Conservation (phyloP, 2,888 invertebrate species). For the Ormia ochracea region DNA sequence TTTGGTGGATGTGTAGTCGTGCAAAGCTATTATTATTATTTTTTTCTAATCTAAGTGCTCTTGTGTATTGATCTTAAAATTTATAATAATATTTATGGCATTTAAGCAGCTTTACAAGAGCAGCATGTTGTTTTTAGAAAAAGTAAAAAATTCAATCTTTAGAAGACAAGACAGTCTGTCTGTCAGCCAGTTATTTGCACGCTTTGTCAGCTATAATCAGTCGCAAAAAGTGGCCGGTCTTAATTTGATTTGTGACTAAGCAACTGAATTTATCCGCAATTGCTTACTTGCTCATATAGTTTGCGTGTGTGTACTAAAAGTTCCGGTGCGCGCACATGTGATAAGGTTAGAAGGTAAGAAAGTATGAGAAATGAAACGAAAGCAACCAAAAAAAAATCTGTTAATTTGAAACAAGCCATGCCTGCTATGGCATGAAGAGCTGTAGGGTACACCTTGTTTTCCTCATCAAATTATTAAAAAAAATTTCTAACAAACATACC, state of each 20-base stretch:
- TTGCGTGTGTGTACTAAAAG: too few relatives aligned
- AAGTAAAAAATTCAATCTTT: neutral
- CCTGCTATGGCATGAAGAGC: too few relatives aligned
- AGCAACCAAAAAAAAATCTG: too few relatives aligned
- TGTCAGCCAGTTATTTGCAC: neutral
- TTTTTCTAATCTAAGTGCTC: slow-evolving; percentile 27
- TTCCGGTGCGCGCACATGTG: too few relatives aligned
- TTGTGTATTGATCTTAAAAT: slow-evolving; percentile 53
- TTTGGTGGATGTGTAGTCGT: neutral
- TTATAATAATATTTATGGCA: slow-evolving; percentile 37
- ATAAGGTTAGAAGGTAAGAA: too few relatives aligned
- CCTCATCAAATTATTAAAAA: too few relatives aligned
- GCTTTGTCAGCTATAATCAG: neutral
- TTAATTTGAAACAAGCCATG: too few relatives aligned
- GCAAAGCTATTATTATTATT: neutral
- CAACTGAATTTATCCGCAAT: neutral
- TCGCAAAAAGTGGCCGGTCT: slow-evolving; percentile 32
- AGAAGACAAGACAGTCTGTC: neutral
- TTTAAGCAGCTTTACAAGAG: slow-evolving; percentile 18
- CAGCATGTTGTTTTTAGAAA: slow-evolving; percentile 3
- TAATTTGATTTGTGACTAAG: slow-evolving; percentile 12
- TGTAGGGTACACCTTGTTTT: too few relatives aligned
- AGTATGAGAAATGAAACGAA: too few relatives aligned
- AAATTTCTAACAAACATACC: too few relatives aligned
- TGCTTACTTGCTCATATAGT: neutral